A percentile compares a stretch with the other conserved stretches of the same genome.
These are phyloP conservation scores for Carduelis carduelis DNA, from an alignment of 2,797 vertebrate genomes.

Conservation along the genomic window DNA sequence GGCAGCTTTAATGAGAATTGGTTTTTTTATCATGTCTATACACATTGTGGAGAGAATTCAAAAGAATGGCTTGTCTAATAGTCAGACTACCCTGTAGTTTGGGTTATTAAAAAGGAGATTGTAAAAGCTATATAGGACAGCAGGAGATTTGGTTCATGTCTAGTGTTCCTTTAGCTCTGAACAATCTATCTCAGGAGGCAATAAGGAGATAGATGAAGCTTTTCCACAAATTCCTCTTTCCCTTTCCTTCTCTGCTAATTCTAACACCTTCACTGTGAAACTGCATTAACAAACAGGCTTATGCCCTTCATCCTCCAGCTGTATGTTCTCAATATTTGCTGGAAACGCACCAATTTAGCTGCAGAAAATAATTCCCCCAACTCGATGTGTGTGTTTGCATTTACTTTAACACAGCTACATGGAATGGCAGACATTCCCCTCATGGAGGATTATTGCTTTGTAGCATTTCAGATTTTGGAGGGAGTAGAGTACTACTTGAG, in stretches of 20 bases:
- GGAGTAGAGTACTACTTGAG: background rate
- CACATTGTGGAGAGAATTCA: conserved; percentile 56
- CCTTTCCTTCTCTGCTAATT: conserved; percentile 64
- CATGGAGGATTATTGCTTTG: background rate
- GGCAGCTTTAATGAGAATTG: conserved; percentile 71
- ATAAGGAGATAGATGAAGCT: conserved; percentile 72
- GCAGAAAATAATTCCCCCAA: conserved; percentile 7
- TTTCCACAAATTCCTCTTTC: conserved; percentile 51
- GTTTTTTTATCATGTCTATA: conserved; percentile 57
- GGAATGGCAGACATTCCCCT: background rate
- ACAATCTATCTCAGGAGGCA: conserved; percentile 68
- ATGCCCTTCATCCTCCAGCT: background rate
- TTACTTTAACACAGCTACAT: background rate
- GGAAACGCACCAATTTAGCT: background rate
- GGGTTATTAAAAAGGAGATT: conserved; percentile 70
- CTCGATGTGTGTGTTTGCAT: background rate
- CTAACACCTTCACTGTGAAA: conserved; percentile 61
- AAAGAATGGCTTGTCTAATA: conserved; percentile 60
- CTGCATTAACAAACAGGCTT: conserved; percentile 61
- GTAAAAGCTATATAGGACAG: conserved; percentile 72
- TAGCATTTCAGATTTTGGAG: background rate
- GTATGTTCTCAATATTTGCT: background rate
- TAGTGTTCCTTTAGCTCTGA: conserved; percentile 65
- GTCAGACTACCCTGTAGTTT: conserved; percentile 59
- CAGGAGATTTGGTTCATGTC: conserved; percentile 66